These are phyloP conservation scores for Saturnia japonica DNA, from an alignment of 2,888 invertebrate genomes.

Conservation along the genomic window DNA sequence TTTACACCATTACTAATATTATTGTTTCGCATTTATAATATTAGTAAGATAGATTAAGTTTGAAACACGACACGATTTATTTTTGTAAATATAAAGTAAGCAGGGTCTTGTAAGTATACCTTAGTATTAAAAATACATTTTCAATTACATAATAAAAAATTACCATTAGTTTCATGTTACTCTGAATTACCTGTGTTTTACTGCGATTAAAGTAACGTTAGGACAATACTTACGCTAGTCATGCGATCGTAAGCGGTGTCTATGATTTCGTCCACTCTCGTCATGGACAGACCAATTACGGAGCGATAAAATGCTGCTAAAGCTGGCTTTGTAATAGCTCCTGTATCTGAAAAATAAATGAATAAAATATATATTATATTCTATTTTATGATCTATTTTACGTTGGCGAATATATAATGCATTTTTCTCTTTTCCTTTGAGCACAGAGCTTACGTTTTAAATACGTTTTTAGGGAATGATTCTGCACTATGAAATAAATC, in stretches of 20 bases:
- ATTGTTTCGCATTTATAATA: too few relatives aligned
- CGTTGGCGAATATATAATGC: not conserved
- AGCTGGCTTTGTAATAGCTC: conserved; percentile 85
- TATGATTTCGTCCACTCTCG: conserved; percentile 84
- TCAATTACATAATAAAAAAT: not conserved
- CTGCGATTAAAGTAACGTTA: not conserved
- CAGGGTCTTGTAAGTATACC: too few relatives aligned
- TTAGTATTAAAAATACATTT: not conserved
- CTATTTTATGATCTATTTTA: conserved; percentile 4
- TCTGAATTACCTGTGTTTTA: not conserved
- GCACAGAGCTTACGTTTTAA: not conserved
- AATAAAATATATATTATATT: conserved; percentile 21
- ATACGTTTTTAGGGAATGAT: not conserved
- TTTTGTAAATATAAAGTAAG: too few relatives aligned
- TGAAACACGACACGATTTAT: too few relatives aligned
- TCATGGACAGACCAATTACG: conserved; percentile 84
- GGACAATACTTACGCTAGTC: conserved; percentile 84
- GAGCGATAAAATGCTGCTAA: conserved; percentile 87
- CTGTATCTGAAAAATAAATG: conserved; percentile 73
- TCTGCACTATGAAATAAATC: not conserved
- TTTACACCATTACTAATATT: too few relatives aligned
- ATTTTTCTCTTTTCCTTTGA: too few relatives aligned
- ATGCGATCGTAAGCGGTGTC: conserved; percentile 86
- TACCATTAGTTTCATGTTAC: not conserved
- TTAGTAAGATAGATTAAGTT: too few relatives aligned